Conservation (phyloP, 2,797 vertebrate species). For the Macropodus opercularis region DNA sequence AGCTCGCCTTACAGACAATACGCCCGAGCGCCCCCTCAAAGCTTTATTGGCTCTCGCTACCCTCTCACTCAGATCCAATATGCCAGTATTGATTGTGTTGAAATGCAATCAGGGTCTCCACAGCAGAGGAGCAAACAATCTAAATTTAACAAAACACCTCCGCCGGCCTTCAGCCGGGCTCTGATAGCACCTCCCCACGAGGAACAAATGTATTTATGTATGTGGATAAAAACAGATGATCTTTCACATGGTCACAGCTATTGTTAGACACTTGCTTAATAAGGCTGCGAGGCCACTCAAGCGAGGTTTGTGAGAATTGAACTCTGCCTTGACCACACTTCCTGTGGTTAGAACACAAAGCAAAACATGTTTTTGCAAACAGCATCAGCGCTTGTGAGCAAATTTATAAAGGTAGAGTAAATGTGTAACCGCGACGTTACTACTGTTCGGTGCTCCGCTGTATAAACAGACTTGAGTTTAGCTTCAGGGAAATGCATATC, state of each 20-base stretch:
- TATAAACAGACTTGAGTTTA: not conserved
- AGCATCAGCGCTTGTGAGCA: too few relatives aligned
- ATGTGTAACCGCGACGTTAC: too few relatives aligned
- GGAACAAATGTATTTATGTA: slow-evolving; percentile 62
- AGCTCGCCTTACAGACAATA: slow-evolving; percentile 54
- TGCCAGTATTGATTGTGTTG: slow-evolving; percentile 79
- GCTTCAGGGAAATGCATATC: slow-evolving; percentile 5
- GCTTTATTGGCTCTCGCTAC: slow-evolving; percentile 79
- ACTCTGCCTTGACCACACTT: slow-evolving; percentile 64
- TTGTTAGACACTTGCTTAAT: slow-evolving; percentile 47
- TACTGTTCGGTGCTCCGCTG: too few relatives aligned
- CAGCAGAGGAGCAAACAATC: slow-evolving; percentile 73
- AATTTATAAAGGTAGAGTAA: too few relatives aligned
- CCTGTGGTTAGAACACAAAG: slow-evolving; percentile 32
- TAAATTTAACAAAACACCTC: slow-evolving; percentile 78
- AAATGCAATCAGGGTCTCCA: slow-evolving; percentile 78
- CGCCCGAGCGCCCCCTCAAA: slow-evolving; percentile 48
- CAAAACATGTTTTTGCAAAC: slow-evolving; percentile 14
- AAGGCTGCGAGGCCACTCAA: slow-evolving; percentile 26
- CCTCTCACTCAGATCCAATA: slow-evolving; percentile 77
- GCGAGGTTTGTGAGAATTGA: slow-evolving; percentile 64
- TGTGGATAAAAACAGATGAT: slow-evolving; percentile 18
- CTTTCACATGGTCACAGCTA: slow-evolving; percentile 29
- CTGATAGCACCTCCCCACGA: slow-evolving; percentile 52
- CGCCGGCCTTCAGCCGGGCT: slow-evolving; percentile 51